Evolutionary conservation across 1,140 invertebrate species (phyloP).

Genomic region (Mactra quadrangularis): DNA sequence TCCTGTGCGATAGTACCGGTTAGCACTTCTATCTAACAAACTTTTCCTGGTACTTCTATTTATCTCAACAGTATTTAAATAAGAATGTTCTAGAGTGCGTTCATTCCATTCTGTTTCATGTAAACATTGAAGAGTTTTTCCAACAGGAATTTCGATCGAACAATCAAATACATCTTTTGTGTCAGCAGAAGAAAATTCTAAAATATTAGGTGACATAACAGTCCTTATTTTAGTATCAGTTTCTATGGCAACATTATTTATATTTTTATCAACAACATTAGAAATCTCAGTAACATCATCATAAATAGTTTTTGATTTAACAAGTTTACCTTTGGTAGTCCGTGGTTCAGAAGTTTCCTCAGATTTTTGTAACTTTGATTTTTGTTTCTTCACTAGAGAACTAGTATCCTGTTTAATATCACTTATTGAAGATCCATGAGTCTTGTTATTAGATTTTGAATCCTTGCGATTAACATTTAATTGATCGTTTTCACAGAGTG

Average conservation of each 20-base stretch:
- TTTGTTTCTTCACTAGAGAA: background rate
- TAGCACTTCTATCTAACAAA: no score
- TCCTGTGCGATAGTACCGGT: no score
- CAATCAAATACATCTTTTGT: no score
- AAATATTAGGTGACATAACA: no score
- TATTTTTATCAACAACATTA: no score
- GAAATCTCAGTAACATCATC: background rate
- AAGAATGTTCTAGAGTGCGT: background rate
- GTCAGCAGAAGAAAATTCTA: no score
- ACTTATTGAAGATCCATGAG: conserved; percentile 37
- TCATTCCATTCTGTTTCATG: conserved; percentile 6
- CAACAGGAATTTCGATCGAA: no score
- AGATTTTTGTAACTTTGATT: conserved; percentile 32
- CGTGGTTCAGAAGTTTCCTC: background rate
- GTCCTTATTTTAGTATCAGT: background rate
- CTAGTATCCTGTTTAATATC: conserved; percentile 3
- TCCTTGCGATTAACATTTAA: no score
- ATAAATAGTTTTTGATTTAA: background rate
- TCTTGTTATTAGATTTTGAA: background rate
- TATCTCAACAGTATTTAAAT: no score
- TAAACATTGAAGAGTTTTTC: no score
- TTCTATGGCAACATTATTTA: background rate
- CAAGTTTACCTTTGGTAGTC: background rate
- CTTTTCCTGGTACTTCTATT: no score
- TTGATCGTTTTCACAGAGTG: no score